A percentile compares a stretch with the other conserved stretches of the same genome.
Evolutionary conservation across 2,113 vertebrate species (phyloP).

Genomic region (Lepidothrix coronata): DNA sequence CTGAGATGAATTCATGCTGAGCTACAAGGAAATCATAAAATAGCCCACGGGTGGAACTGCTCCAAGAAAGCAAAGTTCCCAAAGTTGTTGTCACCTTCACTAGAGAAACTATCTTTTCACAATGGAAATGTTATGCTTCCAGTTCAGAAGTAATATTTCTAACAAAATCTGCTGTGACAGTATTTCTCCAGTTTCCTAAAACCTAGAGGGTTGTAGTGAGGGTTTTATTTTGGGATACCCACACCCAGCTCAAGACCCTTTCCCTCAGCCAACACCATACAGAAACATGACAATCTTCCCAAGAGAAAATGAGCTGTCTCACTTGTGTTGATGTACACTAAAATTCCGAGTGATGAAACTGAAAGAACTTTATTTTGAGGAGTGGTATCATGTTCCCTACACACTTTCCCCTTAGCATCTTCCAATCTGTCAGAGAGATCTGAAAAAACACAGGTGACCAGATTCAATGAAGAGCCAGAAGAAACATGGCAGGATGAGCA

Average conservation of each 20-base stretch:
- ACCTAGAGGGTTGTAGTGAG: rapidly evolving
- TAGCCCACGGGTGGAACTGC: background rate
- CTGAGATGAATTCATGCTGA: background rate
- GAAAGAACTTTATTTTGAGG: background rate
- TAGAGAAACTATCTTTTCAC: background rate
- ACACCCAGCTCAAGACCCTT: background rate
- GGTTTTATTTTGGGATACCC: background rate
- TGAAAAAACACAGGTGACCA: background rate
- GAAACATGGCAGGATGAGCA: background rate
- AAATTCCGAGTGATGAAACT: background rate
- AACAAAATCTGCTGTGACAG: background rate
- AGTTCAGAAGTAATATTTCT: background rate
- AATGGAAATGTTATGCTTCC: background rate
- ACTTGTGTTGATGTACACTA: background rate
- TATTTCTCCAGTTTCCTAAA: background rate
- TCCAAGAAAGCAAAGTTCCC: background rate
- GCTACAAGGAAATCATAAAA: background rate
- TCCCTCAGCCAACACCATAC: background rate
- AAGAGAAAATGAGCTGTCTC: background rate
- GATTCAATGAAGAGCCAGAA: background rate
- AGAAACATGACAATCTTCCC: background rate
- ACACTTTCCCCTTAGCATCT: background rate
- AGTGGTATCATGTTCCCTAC: background rate
- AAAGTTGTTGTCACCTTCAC: background rate
- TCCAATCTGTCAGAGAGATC: background rate